Evolutionary conservation across 1,140 invertebrate species (phyloP).

Genomic region (Drosophila triauraria): DNA sequence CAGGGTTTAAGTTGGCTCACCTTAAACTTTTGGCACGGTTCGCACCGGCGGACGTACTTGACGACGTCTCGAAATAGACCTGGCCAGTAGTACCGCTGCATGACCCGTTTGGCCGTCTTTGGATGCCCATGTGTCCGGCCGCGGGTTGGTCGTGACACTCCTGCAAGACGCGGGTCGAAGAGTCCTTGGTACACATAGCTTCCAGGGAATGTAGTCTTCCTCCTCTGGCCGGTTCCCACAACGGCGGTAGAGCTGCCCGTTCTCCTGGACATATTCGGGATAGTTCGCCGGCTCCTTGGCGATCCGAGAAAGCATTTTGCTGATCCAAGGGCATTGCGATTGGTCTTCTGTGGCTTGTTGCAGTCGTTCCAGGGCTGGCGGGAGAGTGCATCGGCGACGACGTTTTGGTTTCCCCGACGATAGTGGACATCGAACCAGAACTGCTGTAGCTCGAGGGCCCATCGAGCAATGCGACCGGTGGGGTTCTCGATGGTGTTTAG

Average conservation of each 20-base stretch:
- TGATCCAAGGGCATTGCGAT: too few relatives aligned
- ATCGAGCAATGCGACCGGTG: too few relatives aligned
- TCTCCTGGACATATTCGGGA: not conserved
- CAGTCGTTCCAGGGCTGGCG: not conserved
- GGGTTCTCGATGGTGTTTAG: too few relatives aligned
- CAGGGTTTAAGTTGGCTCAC: too few relatives aligned
- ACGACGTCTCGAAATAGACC: too few relatives aligned
- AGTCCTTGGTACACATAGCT: too few relatives aligned
- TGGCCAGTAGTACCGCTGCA: not conserved
- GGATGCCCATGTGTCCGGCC: not conserved
- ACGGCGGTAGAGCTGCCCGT: not conserved
- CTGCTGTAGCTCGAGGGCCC: too few relatives aligned
- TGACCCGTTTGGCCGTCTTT: not conserved
- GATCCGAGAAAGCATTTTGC: not conserved
- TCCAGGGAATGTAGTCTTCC: too few relatives aligned
- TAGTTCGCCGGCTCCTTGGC: not conserved
- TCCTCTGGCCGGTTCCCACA: not conserved
- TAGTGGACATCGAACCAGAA: too few relatives aligned
- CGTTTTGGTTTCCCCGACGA: not conserved
- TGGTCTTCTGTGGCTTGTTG: not conserved
- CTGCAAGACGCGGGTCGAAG: not conserved
- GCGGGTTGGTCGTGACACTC: conserved; percentile 1
- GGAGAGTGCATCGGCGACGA: not conserved
- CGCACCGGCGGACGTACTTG: too few relatives aligned
- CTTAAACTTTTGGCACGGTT: too few relatives aligned